Base-by-base conservation (phyloP, 2,797 vertebrate genomes). In the Apogon hyalosoma region DNA sequence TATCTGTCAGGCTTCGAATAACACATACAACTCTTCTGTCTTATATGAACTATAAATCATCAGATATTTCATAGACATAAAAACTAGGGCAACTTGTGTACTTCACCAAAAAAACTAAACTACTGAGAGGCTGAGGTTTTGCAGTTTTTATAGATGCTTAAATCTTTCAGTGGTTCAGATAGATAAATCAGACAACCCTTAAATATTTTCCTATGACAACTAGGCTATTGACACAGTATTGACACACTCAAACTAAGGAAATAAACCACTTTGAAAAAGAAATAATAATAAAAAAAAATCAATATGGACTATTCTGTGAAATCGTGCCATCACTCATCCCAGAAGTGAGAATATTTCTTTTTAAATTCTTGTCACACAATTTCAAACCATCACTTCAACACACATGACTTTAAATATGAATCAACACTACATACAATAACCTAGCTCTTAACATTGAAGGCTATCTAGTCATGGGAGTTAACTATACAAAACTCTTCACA, bases 131-230 rank as follows among this genome's bases (percentile, higher is more conserved):
- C 24, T 47, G 31, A 11, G 24, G 3, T 43, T 12, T 33, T 48
- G 14, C 11, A 39, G 18, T 11, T 63, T 53, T 38, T 6, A n/a
- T 42, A 68, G 39, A 69, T 67, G 40, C 69, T 66, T 50, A 7
- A 40, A 41, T 56, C 55, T 59, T 52, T 65, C 24, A 28, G 36
- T 41, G 40, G 13, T 31, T 63, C 41, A 3, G 1, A 16, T 16
- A 56, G 14, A 14, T 46, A n/a, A 45, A 33, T 51, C 11, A 42
- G 65, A 69, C 39, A 58, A 63, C 12, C 8, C 9, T 2, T 10
- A 24, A 59, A 58, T 39, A 11, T 11, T 45, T 36, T 49, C 47
- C 48, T 57, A 42, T 49, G 42, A 10, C 43, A 24, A 59, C 2
- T 42, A 16, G 12, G 46, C 48, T 60, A 16, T n/a, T 15, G 43